Base-by-base conservation (phyloP, 2,113 vertebrate species). In the Chaetodon trifascialis region DNA sequence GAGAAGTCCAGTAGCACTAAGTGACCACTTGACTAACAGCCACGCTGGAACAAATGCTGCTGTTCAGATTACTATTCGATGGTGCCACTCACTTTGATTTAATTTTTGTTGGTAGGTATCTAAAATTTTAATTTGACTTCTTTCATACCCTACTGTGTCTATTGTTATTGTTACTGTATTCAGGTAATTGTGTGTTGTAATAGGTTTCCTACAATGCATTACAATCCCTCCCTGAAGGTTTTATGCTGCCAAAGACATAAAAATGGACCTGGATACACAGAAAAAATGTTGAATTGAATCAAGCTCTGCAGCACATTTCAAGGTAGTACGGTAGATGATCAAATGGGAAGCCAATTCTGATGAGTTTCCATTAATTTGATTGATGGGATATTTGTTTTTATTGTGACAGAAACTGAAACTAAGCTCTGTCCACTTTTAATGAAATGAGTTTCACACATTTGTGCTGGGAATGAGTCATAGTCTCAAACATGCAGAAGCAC, bases 281-380 rank as follows among this genome's bases (percentile, higher is more conserved):
- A 25, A 30, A 36, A 52, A 42, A n/a, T 4, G 1, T 63, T 46
- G 19, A 14, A 54, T 1, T 62, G 55, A 79, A 78, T 72, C 2
- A 40, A 21, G 36, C 59, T 54, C 73, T 44, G 51, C 42, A 49
- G 59, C 25, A 16, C 15, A 36, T 46, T 73, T 47, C 36, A 74
- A 76, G 79, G 40, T 19, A 60, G 23, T n/a, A 68, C 76, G 73
- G 70, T 38, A 75, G 14, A 82, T n/a, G 9, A 69, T 78, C 23
- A 78, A 79, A 83, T 67, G 40, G 47, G 19, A 82, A 63, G 4
- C 19, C 46, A n/a, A 59, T 23, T 44, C 67, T 77, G 47, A 74
- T 56, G 12, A 46, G 40, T 14, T 30, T 34, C n/a, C 46, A 30
- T 58, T 60, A 34, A 81, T 42, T 52, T 23, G 36, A 23, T 7